Percentiles rank a stretch among this genome's conserved stretches.
Conservation (phyloP, 2,797 vertebrate genomes). For the Aselliscus stoliczkanus region DNA sequence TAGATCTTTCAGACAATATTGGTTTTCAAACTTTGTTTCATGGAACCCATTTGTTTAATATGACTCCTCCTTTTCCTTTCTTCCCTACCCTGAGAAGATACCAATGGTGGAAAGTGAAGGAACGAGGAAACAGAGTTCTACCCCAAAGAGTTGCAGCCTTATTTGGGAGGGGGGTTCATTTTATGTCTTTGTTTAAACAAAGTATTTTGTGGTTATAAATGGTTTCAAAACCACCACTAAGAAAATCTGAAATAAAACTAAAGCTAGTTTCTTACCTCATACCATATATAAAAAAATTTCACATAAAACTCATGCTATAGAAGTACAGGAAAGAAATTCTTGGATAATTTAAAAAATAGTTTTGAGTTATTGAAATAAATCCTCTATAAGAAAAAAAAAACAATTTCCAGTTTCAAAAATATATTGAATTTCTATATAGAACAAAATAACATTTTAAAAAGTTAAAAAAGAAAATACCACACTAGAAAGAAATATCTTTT, state of each 20-base stretch:
- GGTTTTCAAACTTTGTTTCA: background rate
- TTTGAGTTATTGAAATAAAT: background rate
- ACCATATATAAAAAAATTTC: background rate
- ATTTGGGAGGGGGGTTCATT: background rate
- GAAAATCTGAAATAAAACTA: background rate
- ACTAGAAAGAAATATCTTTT: background rate
- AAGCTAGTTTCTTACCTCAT: background rate
- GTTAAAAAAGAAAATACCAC: background rate
- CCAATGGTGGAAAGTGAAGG: background rate
- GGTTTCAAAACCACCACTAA: background rate
- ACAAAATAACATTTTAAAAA: background rate
- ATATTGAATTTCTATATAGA: background rate
- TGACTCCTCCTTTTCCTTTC: background rate
- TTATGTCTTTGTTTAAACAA: background rate
- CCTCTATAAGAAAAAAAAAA: background rate
- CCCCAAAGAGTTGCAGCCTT: background rate
- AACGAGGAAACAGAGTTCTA: background rate
- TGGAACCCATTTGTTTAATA: background rate
- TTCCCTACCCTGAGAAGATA: background rate
- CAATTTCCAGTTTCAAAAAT: background rate
- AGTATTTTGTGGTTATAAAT: background rate
- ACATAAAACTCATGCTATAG: background rate
- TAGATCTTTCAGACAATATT: background rate
- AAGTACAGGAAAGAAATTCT: background rate
- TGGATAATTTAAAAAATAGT: background rate